A percentile compares a stretch with the other conserved stretches of the same genome.
These are phyloP conservation scores for Erebia epiphron DNA, from an alignment of 2,888 invertebrate species.

Conservation along the genomic window DNA sequence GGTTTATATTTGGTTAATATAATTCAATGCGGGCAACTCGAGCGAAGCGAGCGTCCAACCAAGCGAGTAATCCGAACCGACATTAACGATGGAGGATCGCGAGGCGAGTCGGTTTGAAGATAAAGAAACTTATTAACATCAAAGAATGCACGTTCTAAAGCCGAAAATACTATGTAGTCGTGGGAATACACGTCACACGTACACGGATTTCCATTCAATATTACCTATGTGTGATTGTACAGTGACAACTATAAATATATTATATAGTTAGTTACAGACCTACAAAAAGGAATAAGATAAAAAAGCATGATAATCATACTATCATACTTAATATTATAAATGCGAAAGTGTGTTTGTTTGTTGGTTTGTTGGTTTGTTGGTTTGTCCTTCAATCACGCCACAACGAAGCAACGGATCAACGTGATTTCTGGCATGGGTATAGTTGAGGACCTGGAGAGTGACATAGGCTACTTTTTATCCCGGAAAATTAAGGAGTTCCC, in stretches of 20 bases:
- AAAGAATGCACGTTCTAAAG: not conserved
- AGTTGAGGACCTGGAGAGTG: too few relatives aligned
- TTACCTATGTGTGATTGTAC: not conserved
- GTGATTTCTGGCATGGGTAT: too few relatives aligned
- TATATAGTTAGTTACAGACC: too few relatives aligned
- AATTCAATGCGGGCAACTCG: slow-evolving; percentile 4
- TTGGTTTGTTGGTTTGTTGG: too few relatives aligned
- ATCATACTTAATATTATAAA: too few relatives aligned
- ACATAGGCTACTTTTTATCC: too few relatives aligned
- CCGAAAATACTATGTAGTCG: slow-evolving; percentile 9
- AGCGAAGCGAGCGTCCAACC: slow-evolving; percentile 4
- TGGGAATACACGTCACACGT: not conserved
- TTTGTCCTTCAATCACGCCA: too few relatives aligned
- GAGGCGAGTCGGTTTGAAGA: not conserved
- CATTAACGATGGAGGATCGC: slow-evolving; percentile 6
- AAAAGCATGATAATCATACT: too few relatives aligned
- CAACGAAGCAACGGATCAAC: too few relatives aligned
- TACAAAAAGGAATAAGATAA: too few relatives aligned
- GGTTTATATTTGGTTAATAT: slow-evolving; percentile 9
- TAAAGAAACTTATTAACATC: not conserved
- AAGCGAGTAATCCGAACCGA: slow-evolving; percentile 11
- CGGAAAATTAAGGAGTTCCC: too few relatives aligned
- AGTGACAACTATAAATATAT: not conserved
- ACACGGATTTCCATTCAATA: not conserved
- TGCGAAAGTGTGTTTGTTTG: too few relatives aligned